Evolutionary conservation across 1,140 invertebrate species (phyloP), one percentile per base, ranked within the genome.

Genomic region (Drosophila grimshawi): DNA sequence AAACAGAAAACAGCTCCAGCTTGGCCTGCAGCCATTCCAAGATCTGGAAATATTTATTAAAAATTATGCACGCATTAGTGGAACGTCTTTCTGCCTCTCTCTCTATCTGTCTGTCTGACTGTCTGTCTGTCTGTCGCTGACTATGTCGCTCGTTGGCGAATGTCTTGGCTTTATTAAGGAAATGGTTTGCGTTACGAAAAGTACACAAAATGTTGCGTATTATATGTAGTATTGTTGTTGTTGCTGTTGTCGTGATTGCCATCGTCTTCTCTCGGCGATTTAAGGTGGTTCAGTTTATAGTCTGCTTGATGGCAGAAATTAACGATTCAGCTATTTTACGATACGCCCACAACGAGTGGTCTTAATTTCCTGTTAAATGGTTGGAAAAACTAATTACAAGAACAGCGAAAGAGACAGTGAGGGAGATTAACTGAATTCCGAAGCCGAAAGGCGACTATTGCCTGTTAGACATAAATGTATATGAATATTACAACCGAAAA

Each of bases 1-100:
- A 19, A 19, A 19, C 19, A 19, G 19, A 19, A 19, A 19, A 10
- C 39, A 41, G 7, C 61, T 2, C 55, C 41, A 45, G 39, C 52
- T 56, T 53, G 48, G 51, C 67, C 61, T 68, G 74, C 81, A 88
- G 79, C 60, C 76, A 81, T 65, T 66, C 53, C 59, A 55, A 81
- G 83, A 88, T 79, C 83, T 86, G 80, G 72, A 83, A 89, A 89
- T 80, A 88, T 89, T 83, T 89, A 88, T 88, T 89, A 88, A 88
- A 88, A 88, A 88, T 88, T 88, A 88, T 88, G 83, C 83, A 88
- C 83, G 83, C 83, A 88, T 88, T 88, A 88, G 83, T 64, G 51
- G 51, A 62, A 35, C 61, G 29, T 64, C 60, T n/a, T 35, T 56
- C 66, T 35, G 43, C 32, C 49, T 10, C 32, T 45, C 41, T 66